A percentile compares a stretch with the other conserved stretches of the same genome.
phyloP scores from a whole-genome alignment of 2,888 invertebrate species.

The Acleris cristana region DNA sequence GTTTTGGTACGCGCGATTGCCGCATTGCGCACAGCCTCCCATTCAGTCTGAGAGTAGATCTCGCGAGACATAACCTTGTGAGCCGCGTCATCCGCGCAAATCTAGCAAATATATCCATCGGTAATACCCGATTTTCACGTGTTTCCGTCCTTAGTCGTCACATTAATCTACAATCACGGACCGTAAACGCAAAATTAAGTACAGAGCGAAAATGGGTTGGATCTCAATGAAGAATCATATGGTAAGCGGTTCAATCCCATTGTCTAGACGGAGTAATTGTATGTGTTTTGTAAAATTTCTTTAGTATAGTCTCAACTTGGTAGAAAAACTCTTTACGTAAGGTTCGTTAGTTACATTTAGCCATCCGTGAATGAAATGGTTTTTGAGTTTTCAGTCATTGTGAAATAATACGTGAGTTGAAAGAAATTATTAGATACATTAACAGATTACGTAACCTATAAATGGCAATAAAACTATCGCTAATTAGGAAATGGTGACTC shows the following conservation, averaged over 20 bases:
- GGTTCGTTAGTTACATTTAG: no score
- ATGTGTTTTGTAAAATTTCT: not conserved
- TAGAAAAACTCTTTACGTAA: no score
- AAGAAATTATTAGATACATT: no score
- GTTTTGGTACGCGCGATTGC: constrained; percentile 64
- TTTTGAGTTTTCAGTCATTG: no score
- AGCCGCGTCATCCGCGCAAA: constrained; percentile 49
- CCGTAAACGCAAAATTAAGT: constrained; percentile 66
- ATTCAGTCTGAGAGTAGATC: constrained; percentile 75
- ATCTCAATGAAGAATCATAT: constrained; percentile 82
- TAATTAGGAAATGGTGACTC: no score
- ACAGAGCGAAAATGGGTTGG: constrained; percentile 77
- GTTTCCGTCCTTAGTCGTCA: constrained; percentile 47
- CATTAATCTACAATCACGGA: constrained; percentile 58
- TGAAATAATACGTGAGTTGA: no score
- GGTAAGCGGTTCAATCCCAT: constrained; percentile 59
- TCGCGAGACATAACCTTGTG: constrained; percentile 74
- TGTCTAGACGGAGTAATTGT: not conserved
- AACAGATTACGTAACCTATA: no score
- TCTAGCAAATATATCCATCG: constrained; percentile 41
- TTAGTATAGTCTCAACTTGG: no score
- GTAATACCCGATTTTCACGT: constrained; percentile 36
- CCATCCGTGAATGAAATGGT: no score
- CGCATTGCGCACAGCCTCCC: constrained; percentile 83
- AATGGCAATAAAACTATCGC: no score